Evolutionary conservation across 2,888 invertebrate genomes (phyloP).

Genomic region (Torymus aiolomorphi): DNA sequence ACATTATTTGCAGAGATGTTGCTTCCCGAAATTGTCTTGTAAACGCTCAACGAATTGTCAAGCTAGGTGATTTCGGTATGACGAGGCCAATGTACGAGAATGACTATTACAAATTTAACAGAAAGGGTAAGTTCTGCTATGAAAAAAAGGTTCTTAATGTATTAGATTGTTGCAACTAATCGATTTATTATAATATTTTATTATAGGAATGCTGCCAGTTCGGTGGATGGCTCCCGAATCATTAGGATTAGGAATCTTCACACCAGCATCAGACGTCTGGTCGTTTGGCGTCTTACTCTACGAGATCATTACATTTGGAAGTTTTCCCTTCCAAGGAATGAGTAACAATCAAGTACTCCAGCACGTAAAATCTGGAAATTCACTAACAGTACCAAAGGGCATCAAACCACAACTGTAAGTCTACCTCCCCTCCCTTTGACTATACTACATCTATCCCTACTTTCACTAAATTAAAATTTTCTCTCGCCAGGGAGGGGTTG

Average conservation of each 20-base stretch:
- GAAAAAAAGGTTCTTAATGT: neutral
- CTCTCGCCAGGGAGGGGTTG: constrained; percentile 80
- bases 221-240: constrained; percentile 97
- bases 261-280: constrained; percentile 93
- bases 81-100: constrained; percentile 90
- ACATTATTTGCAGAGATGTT: constrained; percentile 81
- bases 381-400: constrained; percentile 85
- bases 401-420: constrained; percentile 89
- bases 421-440: too few species aligned
- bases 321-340: constrained; percentile 92
- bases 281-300: constrained; percentile 91
- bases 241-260: constrained; percentile 88
- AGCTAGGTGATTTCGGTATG: constrained; percentile 95
- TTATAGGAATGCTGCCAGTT: constrained; percentile 86
- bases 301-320: constrained; percentile 93
- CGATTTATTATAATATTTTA: neutral
- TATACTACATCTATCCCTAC: neutral
- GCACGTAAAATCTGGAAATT: constrained; percentile 86
- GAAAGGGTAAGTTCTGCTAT: constrained; percentile 79
- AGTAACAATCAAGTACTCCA: constrained; percentile 90
- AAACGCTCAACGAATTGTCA: constrained; percentile 83
- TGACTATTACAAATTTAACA: constrained; percentile 92
- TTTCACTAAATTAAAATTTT: constrained; percentile 58
- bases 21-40: constrained; percentile 88
- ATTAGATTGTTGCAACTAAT: neutral